Evolutionary conservation across 2,888 invertebrate species (phyloP).

Genomic region (Cheilosia scutellata): DNA sequence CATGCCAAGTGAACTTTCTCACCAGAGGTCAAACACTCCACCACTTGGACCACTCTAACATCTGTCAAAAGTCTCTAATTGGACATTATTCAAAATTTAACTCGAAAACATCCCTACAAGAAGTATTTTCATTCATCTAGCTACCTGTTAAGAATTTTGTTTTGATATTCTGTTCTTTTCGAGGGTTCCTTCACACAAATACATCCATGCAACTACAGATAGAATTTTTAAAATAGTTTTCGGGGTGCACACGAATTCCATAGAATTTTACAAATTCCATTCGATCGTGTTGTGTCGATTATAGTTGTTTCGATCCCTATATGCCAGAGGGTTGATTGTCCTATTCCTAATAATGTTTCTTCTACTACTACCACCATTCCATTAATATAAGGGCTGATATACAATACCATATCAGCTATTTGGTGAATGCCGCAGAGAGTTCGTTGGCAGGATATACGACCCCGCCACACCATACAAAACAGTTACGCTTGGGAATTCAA

Average conservation of each 20-base stretch:
- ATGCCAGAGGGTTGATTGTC: constrained; percentile 68
- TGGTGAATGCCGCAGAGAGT: constrained; percentile 50
- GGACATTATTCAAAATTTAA: not conserved
- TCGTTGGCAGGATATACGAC: constrained; percentile 73
- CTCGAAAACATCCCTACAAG: not conserved
- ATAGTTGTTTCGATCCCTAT: constrained; percentile 28
- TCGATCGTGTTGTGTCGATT: constrained; percentile 62
- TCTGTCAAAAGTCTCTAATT: constrained; percentile 25
- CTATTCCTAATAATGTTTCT: constrained; percentile 39
- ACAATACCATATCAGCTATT: constrained; percentile 23
- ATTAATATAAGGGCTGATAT: constrained; percentile 54
- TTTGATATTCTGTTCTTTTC: constrained; percentile 12
- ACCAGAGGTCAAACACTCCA: not conserved
- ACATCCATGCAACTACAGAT: not conserved
- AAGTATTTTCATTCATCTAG: constrained; percentile 19
- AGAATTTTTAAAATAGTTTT: constrained; percentile 41
- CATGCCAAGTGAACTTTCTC: not conserved
- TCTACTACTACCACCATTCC: constrained; percentile 38
- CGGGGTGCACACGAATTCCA: constrained; percentile 58
- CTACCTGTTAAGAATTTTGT: constrained; percentile 52
- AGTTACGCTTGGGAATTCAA: constrained; percentile 76
- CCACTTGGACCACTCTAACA: not conserved
- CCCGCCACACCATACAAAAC: constrained; percentile 62
- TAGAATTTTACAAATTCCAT: constrained; percentile 72
- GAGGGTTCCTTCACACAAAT: constrained; percentile 13